phyloP scores from a whole-genome alignment of 2,888 invertebrate genomes.

The Caenorhabditis macrosperma region DNA sequence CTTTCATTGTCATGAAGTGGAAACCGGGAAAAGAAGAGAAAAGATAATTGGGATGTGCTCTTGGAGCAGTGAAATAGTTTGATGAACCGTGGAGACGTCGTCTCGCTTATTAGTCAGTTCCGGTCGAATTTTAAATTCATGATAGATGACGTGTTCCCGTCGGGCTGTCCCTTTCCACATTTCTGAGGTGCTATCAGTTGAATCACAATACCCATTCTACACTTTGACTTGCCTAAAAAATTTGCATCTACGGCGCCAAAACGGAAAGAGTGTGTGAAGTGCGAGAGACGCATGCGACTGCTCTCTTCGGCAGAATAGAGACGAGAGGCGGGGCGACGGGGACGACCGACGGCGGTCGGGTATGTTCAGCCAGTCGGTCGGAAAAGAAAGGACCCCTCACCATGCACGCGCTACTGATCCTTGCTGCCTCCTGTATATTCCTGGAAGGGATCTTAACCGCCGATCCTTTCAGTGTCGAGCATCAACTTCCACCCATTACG shows the following conservation, averaged over 20 bases:
- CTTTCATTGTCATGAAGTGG: slow-evolving; percentile 45
- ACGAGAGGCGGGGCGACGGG: slow-evolving; percentile 44
- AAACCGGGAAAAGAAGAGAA: slow-evolving; percentile 19
- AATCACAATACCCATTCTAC: slow-evolving; percentile 11
- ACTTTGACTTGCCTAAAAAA: slow-evolving; percentile 21
- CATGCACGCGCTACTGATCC: slow-evolving; percentile 51
- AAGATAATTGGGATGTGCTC: slow-evolving; percentile 49
- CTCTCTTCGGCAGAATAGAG: slow-evolving; percentile 42
- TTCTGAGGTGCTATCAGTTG: slow-evolving; percentile 19
- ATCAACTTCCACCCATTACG: slow-evolving; percentile 41
- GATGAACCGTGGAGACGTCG: neutral
- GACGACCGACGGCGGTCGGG: slow-evolving; percentile 42
- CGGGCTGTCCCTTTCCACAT: neutral
- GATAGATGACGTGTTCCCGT: neutral
- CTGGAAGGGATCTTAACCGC: slow-evolving; percentile 19
- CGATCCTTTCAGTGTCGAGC: slow-evolving; percentile 39
- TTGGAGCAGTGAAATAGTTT: slow-evolving; percentile 10
- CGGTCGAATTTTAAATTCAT: slow-evolving; percentile 7
- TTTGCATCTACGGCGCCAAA: slow-evolving; percentile 45
- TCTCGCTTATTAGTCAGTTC: slow-evolving; percentile 29
- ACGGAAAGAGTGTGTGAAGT: slow-evolving; percentile 15
- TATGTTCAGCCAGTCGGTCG: slow-evolving; percentile 50
- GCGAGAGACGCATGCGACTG: slow-evolving; percentile 25
- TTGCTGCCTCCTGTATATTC: slow-evolving; percentile 16
- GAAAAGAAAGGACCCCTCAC: slow-evolving; percentile 37